Evolutionary conservation across 1,140 invertebrate species (phyloP), one percentile per base, ranked within the genome.

Genomic region (Drosophila jambulina): DNA sequence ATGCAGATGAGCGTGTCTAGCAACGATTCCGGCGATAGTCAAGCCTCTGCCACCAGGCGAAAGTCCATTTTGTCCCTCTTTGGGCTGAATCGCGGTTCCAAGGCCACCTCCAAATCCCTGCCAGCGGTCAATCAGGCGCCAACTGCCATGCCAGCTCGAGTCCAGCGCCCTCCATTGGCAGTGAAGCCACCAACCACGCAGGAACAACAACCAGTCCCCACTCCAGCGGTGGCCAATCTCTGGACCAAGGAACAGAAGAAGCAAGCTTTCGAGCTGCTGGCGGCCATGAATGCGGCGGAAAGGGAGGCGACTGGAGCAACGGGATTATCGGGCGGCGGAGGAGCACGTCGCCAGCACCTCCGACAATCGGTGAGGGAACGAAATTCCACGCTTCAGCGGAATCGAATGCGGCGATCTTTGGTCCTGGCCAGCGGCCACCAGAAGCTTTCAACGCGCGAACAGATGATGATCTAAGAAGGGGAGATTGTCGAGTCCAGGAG

Each of bases 171-270:
- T 10, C 84, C 84, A 1, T 38, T 87, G 59, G 77, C 84, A 4
- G 3, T 58, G 0, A 87, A 80, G 51, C 48, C 57, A 59, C 84
- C 80, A 17, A 21, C 48, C 0, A 69, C 71, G 9, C 85, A 54
- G 25, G 60, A 68, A n/a, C 70, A 54, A 19, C 25, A 51, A 29
- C 29, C 67, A 19, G 27, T 92, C 12, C 51, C 80, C 34, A 91
- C 75, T 27, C 81, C 51, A 19, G 19, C 69, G 17, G 29, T 92
- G 23, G 69, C 83, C 34, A 91, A 78, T 29, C 81, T 85, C 27
- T 94, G 93, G 93, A 93, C 93, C 32, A 91, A 92, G 57, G 93
- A 94, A 70, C 92, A 91, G 48, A 94, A 94, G 68, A 93, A 92
- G 21, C 88, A 93, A 21, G 93, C 93, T 4, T 94, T 94, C 74